These are phyloP conservation scores for Temnothorax ravouxi DNA, from an alignment of 2,888 invertebrate genomes.

Conservation along the genomic window DNA sequence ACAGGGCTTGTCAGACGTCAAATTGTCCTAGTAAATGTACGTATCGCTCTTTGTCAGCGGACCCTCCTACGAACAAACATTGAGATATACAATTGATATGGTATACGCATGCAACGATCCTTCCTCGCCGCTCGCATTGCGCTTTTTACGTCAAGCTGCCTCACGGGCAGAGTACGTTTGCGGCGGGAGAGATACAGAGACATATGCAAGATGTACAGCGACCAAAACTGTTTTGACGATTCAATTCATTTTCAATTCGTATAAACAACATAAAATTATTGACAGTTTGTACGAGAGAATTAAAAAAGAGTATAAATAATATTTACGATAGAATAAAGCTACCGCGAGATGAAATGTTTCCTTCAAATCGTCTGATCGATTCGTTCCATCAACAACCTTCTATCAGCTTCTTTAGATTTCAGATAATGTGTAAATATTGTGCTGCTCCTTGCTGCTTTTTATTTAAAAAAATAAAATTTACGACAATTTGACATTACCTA, in stretches of 20 bases:
- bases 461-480: not conserved
- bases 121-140: not conserved
- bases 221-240: not conserved
- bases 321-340: not conserved
- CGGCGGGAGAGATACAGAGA: not conserved
- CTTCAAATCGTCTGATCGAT: not conserved
- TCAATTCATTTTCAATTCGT: not conserved
- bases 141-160: not conserved
- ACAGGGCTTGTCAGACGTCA: slow-evolving; percentile 71
- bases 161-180: not conserved
- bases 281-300: not conserved
- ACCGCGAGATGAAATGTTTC: not conserved
- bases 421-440: not conserved
- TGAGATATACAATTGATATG: slow-evolving; percentile 73
- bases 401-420: not conserved
- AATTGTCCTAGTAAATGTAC: slow-evolving; percentile 92
- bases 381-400: not conserved
- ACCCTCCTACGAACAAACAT: slow-evolving; percentile 84
- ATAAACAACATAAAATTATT: slow-evolving; percentile 2
- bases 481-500: not conserved
- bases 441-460: not conserved
- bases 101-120: slow-evolving; percentile 26
- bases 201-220: slow-evolving; percentile 24
- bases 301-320: slow-evolving; percentile 1
- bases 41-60: slow-evolving; percentile 90